These are phyloP conservation scores for Dermatophagoides farinae DNA, from an alignment of 1,140 invertebrate species.

Conservation along the genomic window DNA sequence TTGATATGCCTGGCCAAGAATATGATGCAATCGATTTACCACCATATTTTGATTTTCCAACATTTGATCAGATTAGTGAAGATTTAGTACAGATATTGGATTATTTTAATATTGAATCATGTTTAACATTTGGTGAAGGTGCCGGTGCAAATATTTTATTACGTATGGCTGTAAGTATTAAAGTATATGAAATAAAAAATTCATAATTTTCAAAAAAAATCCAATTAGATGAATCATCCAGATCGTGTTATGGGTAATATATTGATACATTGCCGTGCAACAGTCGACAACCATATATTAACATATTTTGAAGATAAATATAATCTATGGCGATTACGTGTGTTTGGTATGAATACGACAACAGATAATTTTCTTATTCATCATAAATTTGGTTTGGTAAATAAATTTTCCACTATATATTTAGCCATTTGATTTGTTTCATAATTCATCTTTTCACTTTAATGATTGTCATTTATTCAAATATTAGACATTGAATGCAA, in stretches of 20 bases:
- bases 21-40: conserved; percentile 48
- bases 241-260: conserved; percentile 29
- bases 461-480: too few relatives aligned
- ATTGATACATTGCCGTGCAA: conserved; percentile 33
- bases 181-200: background rate
- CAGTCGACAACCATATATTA: conserved; percentile 30
- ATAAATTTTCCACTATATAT: conserved; percentile 1
- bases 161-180: conserved; percentile 20
- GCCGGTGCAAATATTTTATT: conserved; percentile 22
- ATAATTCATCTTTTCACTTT: background rate
- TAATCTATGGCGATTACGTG: conserved; percentile 26
- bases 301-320: conserved; percentile 34
- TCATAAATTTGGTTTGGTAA: conserved; percentile 34
- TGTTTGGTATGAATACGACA: conserved; percentile 26
- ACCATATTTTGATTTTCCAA: conserved; percentile 53
- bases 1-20: conserved; percentile 70
- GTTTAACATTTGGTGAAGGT: conserved; percentile 23
- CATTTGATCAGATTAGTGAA: conserved; percentile 58
- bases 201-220: background rate
- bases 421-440: conserved; percentile 7
- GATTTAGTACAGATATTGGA: conserved; percentile 59
- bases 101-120: conserved; percentile 35
- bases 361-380: conserved; percentile 30
- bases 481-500: conserved; percentile 30
- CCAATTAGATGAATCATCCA: conserved; percentile 26